Percentiles rank a stretch among this genome's conserved stretches.
phyloP scores from a whole-genome alignment of 1,140 invertebrate species.

The Cotesia typhae region DNA sequence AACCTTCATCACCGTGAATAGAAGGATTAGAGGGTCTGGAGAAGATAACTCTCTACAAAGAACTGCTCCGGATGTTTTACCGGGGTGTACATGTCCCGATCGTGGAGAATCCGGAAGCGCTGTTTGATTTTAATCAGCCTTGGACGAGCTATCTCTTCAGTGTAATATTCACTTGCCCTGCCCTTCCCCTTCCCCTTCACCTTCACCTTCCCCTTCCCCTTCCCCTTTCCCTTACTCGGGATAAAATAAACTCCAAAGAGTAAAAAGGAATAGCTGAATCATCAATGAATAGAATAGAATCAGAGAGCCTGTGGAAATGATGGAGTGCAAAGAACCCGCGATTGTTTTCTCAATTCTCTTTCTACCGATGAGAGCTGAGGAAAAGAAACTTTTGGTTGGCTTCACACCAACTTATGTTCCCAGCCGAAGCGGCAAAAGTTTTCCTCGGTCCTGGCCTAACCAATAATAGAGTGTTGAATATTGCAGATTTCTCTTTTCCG shows the following conservation, averaged over 20 bases:
- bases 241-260: neutral
- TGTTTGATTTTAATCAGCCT: neutral
- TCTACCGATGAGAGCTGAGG: neutral
- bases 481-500: conserved; percentile 5
- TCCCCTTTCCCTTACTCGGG: neutral
- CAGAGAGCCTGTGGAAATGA: neutral
- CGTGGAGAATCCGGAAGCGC: no score
- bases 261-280: conserved; percentile 16
- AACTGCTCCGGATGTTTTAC: neutral
- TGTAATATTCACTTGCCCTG: neutral
- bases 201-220: neutral
- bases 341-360: conserved; percentile 1
- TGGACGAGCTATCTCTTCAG: neutral
- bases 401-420: conserved; percentile 2
- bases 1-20: neutral
- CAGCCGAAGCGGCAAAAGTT: neutral
- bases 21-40: conserved; percentile 2
- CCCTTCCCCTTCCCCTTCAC: neutral
- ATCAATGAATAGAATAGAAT: conserved; percentile 16
- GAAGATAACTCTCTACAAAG: neutral
- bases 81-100: no score
- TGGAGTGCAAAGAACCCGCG: conserved; percentile 19
- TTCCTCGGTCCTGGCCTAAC: conserved; percentile 2
- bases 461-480: conserved; percentile 20
- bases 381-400: conserved; percentile 14